Base-by-base conservation (phyloP, 2,888 invertebrate genomes). In the Eupithecia subfuscata region DNA sequence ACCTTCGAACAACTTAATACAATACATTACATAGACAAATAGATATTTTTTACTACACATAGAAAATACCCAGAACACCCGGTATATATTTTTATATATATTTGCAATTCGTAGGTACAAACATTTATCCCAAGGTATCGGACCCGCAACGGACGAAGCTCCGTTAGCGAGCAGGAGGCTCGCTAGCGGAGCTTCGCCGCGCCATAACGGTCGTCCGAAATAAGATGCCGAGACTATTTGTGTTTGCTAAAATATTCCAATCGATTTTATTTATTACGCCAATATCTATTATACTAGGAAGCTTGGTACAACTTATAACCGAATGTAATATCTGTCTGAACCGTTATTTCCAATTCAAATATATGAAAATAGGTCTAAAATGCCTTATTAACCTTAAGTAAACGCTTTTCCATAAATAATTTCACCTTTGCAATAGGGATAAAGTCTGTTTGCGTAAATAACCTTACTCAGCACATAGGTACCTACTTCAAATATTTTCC, bases 401-500 rank as follows among this genome's bases (percentile, higher is more conserved):
- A 48, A 18, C 18, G 48, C 6, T 2, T 48, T 48, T 18, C 18
- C 6, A 48, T 2, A 48, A 48, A 48, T 48, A 48, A 48, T 48
- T 48, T 18, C 48, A n/a, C 9, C n/a, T 52, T 52, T 52, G 48
- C 48, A 48, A 48, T 48, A 48, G n/a, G 52, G 9, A 52, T n/a
- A n/a, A 52, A 52, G 52, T n/a, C 18, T 52, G 52, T 52, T 52
- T 52, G n/a, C n/a, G 52, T n/a, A 56, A 56, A 56, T 56, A 56
- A 56, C 11, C n/a, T 2, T 56, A 22, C 22, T 22, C 3, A 30
- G 16, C 30, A 30, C 30, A 30, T 11, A 30, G 63, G 2, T 63
- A 63, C n/a, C n/a, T n/a, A n/a, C 12, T 30, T 16, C 30, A 30
- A 63, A 63, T 68, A 69, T 74, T 74, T 64, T 69, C 74, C 71